Conservation (phyloP, 1,140 invertebrate species). For the Alviniconcha marisindica region DNA sequence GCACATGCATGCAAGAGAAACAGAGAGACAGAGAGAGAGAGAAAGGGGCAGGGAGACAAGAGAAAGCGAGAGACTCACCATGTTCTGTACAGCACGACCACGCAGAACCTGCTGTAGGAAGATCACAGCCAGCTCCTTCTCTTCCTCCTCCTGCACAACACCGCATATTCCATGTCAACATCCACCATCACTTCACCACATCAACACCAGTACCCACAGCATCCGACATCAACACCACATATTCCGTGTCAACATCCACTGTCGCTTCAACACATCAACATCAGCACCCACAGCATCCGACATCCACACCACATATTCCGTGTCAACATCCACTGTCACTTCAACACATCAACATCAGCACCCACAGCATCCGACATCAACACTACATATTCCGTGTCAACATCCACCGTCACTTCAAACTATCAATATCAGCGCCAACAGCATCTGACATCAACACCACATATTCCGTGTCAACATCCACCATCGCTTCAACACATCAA, state of each 20-base stretch:
- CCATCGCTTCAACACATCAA: too few relatives aligned
- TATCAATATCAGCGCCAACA: neutral
- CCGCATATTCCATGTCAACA: neutral
- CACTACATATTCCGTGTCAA: neutral
- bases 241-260: neutral
- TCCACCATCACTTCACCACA: conserved; percentile 22
- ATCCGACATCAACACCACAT: neutral
- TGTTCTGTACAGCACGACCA: conserved; percentile 83
- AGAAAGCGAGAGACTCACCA: conserved; percentile 78
- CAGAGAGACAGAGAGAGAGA: too few relatives aligned
- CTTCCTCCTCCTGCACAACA: conserved; percentile 76
- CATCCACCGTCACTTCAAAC: neutral
- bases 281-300: neutral
- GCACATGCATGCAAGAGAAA: too few relatives aligned
- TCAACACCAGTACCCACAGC: neutral
- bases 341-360: neutral
- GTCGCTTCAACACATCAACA: neutral
- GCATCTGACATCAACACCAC: neutral
- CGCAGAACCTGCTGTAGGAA: conserved; percentile 82
- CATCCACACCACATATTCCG: neutral
- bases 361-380: neutral
- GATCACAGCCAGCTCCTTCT: conserved; percentile 79
- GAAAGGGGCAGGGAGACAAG: too few relatives aligned
- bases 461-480: neutral
- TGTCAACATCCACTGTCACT: neutral